Evolutionary conservation across 2,113 vertebrate species (phyloP).

Genomic region (Labeo catla): DNA sequence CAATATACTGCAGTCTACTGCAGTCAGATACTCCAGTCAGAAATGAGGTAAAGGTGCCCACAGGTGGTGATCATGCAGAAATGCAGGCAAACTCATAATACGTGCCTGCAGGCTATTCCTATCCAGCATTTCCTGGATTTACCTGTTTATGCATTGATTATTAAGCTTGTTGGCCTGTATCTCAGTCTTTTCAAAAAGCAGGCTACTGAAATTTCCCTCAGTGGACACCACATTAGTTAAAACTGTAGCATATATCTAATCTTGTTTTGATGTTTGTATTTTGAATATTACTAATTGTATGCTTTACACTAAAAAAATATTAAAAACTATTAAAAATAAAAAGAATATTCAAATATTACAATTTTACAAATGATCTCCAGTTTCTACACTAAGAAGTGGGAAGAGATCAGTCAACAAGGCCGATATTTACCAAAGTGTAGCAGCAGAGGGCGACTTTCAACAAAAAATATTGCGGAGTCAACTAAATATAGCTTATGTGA

Average conservation of each 20-base stretch:
- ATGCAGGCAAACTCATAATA: not conserved
- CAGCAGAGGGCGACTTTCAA: not conserved
- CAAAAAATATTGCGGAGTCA: not conserved
- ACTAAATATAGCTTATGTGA: not conserved
- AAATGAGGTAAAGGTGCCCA: not conserved
- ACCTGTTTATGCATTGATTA: not conserved
- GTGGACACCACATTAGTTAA: not conserved
- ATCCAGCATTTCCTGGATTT: not conserved
- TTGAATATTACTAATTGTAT: not conserved
- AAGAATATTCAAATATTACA: not conserved
- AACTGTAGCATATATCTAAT: not conserved
- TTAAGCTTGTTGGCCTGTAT: not conserved
- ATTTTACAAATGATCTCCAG: not conserved
- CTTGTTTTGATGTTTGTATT: not conserved
- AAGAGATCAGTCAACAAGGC: not conserved
- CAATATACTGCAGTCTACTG: not conserved
- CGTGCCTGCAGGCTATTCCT: not conserved
- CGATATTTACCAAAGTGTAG: not conserved
- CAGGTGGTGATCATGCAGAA: not conserved
- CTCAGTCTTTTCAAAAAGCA: not conserved
- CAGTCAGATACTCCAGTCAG: not conserved
- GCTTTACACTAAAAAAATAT: not conserved
- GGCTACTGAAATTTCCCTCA: not conserved
- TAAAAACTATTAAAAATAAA: not conserved
- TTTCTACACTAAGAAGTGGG: not conserved